Conservation (phyloP, 2,888 invertebrate genomes). For the Chromoteleia sp. region DNA sequence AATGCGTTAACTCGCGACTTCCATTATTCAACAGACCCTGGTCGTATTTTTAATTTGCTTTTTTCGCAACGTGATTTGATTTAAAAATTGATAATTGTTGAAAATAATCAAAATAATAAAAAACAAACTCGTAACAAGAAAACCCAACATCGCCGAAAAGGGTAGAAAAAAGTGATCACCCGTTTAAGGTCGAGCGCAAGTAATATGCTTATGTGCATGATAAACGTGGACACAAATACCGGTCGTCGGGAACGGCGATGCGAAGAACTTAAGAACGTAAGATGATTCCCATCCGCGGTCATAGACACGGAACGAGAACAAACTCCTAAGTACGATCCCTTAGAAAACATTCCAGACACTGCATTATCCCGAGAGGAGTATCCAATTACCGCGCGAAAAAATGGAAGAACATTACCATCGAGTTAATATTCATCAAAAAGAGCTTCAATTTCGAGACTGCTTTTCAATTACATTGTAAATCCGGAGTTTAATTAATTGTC, state of each 20-base stretch:
- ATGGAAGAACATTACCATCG: slow-evolving; percentile 42
- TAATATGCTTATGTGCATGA: slow-evolving; percentile 35
- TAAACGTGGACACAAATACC: slow-evolving; percentile 49
- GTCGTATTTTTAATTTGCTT: too few relatives aligned
- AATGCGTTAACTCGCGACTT: too few relatives aligned
- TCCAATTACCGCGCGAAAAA: slow-evolving; percentile 53
- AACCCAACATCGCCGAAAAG: too few relatives aligned
- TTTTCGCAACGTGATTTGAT: too few relatives aligned
- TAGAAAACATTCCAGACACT: slow-evolving; percentile 49
- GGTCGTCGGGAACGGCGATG: slow-evolving; percentile 31
- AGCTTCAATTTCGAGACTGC: slow-evolving; percentile 14
- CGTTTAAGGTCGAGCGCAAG: neutral
- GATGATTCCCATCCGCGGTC: slow-evolving; percentile 62
- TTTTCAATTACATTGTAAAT: slow-evolving; percentile 47
- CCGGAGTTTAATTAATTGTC: slow-evolving; percentile 49
- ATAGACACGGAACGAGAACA: slow-evolving; percentile 63
- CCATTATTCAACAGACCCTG: too few relatives aligned
- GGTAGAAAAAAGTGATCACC: neutral
- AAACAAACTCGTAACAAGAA: too few relatives aligned
- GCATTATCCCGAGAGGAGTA: slow-evolving; percentile 38
- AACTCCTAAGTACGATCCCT: slow-evolving; percentile 47
- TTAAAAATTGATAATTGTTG: too few relatives aligned
- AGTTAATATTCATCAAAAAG: slow-evolving; percentile 51
- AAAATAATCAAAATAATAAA: too few relatives aligned
- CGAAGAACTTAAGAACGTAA: slow-evolving; percentile 48